Percentiles rank a stretch among this genome's conserved stretches.
phyloP scores from a whole-genome alignment of 2,797 vertebrate species.

The Tolypeutes matacus region DNA sequence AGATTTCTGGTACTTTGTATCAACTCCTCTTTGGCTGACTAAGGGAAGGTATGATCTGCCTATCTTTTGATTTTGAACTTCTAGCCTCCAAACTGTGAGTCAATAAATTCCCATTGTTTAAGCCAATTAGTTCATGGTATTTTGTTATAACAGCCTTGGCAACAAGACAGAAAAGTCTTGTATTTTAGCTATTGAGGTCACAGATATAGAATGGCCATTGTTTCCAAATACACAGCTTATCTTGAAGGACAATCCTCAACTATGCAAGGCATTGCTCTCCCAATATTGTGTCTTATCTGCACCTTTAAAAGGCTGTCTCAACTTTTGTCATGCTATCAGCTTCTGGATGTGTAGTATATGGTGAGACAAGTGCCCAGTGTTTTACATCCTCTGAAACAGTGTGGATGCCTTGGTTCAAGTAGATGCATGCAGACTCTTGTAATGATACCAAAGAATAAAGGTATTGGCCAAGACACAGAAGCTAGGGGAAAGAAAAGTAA shows the following conservation, averaged over 20 bases:
- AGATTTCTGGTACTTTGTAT: too few species aligned
- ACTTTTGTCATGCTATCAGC: not conserved
- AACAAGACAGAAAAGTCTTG: not conserved
- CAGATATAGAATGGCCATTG: not conserved
- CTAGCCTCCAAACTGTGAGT: too few species aligned
- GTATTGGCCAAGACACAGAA: not conserved
- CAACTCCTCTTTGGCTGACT: too few species aligned
- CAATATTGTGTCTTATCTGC: not conserved
- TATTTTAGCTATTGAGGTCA: not conserved
- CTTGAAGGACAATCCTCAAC: not conserved
- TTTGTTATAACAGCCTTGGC: too few species aligned
- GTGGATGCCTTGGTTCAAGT: not conserved
- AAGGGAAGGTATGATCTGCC: too few species aligned
- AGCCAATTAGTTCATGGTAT: too few species aligned
- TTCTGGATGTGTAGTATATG: not conserved
- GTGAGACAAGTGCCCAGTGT: not conserved
- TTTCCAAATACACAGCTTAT: not conserved
- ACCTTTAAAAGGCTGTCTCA: not conserved
- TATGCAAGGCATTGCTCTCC: not conserved
- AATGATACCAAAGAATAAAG: not conserved
- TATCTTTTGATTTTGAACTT: too few species aligned
- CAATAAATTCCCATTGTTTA: too few species aligned
- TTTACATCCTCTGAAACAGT: not conserved
- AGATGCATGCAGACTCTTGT: not conserved
- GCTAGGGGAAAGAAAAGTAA: not conserved